Conservation (phyloP, 2,113 vertebrate genomes). For the Nannospalax galili region DNA sequence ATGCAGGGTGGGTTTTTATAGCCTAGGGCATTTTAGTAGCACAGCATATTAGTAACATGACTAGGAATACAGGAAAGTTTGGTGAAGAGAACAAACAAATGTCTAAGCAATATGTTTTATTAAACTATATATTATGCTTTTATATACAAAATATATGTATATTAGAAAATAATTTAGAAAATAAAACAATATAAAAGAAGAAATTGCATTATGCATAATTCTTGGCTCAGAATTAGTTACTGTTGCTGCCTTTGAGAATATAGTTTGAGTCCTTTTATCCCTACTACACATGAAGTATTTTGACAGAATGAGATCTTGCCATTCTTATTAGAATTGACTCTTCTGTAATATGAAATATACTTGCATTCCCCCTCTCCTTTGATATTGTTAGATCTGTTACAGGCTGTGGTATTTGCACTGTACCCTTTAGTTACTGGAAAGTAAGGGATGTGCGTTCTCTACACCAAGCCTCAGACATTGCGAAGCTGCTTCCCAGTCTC, state of each 20-base stretch:
- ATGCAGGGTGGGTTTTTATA: background rate
- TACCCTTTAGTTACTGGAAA: background rate
- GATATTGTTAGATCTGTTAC: background rate
- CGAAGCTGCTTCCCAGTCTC: background rate
- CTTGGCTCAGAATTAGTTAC: background rate
- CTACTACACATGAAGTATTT: background rate
- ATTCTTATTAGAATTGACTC: background rate
- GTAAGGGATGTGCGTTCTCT: background rate
- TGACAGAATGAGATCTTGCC: background rate
- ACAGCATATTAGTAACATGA: background rate
- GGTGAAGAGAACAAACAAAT: background rate
- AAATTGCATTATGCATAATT: background rate
- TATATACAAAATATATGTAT: background rate
- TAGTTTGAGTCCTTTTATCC: background rate
- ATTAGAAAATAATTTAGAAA: conserved; percentile 9
- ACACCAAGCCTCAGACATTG: background rate
- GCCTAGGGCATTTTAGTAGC: background rate
- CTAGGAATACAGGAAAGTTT: background rate
- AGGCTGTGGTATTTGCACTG: background rate
- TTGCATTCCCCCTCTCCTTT: background rate
- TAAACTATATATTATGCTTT: background rate
- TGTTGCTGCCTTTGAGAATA: background rate
- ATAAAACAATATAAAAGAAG: background rate
- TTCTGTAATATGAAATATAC: background rate
- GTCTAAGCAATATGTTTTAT: background rate